Evolutionary conservation across 1,140 invertebrate genomes (phyloP).

Genomic region (Brachionus calyciflorus): DNA sequence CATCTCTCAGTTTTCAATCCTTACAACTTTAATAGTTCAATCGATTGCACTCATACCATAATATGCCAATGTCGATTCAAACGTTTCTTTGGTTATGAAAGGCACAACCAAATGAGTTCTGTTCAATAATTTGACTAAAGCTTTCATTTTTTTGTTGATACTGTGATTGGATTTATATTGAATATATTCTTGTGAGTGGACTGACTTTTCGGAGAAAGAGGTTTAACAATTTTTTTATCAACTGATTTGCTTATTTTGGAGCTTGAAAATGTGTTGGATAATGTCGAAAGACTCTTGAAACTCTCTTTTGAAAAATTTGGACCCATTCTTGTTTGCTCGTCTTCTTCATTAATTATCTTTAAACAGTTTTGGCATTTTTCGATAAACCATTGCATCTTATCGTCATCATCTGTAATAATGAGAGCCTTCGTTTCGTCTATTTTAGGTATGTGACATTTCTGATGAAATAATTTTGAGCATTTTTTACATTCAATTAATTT

Average conservation of each 20-base stretch:
- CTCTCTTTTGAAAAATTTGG: background rate
- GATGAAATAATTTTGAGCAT: conserved; percentile 14
- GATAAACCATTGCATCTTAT: background rate
- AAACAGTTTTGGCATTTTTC: conserved; percentile 13
- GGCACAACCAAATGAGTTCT: no score
- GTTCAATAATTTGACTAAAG: no score
- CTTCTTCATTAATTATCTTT: background rate
- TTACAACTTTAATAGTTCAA: no score
- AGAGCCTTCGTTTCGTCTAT: background rate
- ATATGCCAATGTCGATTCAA: no score
- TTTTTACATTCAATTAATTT: conserved; percentile 8
- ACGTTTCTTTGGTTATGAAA: no score
- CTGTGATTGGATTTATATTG: no score
- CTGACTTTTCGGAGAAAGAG: no score
- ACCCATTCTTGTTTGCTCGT: background rate
- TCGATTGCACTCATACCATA: no score
- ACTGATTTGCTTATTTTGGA: background rate
- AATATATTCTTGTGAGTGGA: no score
- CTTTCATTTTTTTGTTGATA: no score
- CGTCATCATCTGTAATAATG: background rate
- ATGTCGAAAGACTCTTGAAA: background rate
- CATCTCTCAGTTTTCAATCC: no score
- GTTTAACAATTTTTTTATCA: background rate
- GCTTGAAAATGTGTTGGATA: background rate
- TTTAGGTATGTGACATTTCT: background rate